Evolutionary conservation across 2,888 invertebrate species (phyloP), one percentile per base, ranked within the genome.

Genomic region (Eristalis pertinax): DNA sequence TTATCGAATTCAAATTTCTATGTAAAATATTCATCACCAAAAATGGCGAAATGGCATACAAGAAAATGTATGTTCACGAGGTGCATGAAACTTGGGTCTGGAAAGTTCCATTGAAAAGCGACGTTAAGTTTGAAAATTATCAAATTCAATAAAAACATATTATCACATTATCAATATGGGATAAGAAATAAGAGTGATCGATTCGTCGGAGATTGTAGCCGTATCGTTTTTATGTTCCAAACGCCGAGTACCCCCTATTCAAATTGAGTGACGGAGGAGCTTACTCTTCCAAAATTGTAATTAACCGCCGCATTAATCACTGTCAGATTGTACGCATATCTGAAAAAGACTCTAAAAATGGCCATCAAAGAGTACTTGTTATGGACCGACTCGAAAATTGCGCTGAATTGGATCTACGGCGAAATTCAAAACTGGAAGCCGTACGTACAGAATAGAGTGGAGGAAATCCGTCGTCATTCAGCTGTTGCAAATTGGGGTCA

Each of bases 391-490:
- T 84, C 79, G 0, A 79, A 79, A 29, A 84, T 79, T 11, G 35
- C 75, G 1, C 58, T 76, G 0, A 58, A 70, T 26, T 84, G 75
- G 84, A 11, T 38, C 4, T 75, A 35, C 67, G n/a, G n/a, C n/a
- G n/a, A n/a, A n/a, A n/a, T n/a, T n/a, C n/a, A 75, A 15, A 60
- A 24, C 62, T 84, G 80, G 80, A 84, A 84, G 29, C 76, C 80
- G 22, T 84, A 80, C 38, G 78, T 78, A 8, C 58, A 58, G 58
- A 60, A 29, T 58, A 67, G 73, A 69, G 77, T 83, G 5, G 62
- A 78, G n/a, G 79, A 84, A 70, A 84, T 81, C 41, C 70, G 68
- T 8, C 75, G 29, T 29, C 64, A 67, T 24, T 65, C 70, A 19
- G 63, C 63, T 22, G 15, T 75, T 10, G 10, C 58, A 15, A 41